These are phyloP conservation scores for Meiosimyza decipiens DNA, from an alignment of 2,888 invertebrate species.

Conservation along the genomic window DNA sequence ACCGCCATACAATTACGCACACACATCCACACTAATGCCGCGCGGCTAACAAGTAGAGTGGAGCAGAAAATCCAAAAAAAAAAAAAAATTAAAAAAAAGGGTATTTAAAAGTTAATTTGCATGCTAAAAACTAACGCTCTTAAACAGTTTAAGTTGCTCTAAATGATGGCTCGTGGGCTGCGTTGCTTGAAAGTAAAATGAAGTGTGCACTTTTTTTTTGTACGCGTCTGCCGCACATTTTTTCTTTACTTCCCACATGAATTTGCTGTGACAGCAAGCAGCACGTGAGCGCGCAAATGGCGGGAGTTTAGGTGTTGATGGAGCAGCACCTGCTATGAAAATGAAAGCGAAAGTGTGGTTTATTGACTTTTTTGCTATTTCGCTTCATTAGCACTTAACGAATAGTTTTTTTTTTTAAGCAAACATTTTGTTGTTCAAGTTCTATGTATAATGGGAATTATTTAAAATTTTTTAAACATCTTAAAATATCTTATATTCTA, in stretches of 20 bases:
- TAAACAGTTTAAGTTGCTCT: neutral
- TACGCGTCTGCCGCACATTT: neutral
- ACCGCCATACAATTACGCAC: slow-evolving; percentile 61
- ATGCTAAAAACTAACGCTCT: neutral
- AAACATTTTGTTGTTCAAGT: no score
- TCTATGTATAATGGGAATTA: no score
- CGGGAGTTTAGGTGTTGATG: neutral
- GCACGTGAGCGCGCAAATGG: neutral
- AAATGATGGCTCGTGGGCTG: neutral
- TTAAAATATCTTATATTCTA: no score
- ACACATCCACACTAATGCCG: slow-evolving; percentile 5
- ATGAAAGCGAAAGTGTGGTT: slow-evolving; percentile 11
- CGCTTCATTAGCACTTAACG: no score
- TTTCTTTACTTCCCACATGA: no score
- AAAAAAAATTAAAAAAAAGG: neutral
- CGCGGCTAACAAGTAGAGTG: neutral
- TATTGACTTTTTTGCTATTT: no score
- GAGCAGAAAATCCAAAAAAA: neutral
- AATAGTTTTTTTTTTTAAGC: no score
- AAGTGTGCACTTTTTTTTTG: neutral
- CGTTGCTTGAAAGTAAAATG: slow-evolving; percentile 15
- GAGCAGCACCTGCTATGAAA: neutral
- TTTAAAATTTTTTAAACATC: no score
- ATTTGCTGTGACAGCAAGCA: neutral
- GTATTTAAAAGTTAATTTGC: neutral